A percentile compares a stretch with the other conserved stretches of the same genome.
Conservation (phyloP, 1,140 invertebrate species). For the Solen grandis region DNA sequence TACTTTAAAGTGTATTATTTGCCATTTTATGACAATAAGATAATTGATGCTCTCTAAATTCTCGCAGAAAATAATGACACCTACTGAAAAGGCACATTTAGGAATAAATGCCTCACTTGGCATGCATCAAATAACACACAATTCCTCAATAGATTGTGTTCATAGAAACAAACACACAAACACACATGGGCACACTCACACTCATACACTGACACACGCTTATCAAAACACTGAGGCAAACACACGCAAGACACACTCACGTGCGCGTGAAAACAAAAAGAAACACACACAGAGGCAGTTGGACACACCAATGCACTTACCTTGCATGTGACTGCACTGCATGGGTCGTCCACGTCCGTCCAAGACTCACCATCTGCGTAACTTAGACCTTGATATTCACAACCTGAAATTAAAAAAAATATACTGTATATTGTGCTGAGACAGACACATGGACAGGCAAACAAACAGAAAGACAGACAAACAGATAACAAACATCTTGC, state of each 20-base stretch:
- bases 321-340: constrained; percentile 81
- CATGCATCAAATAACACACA: background rate
- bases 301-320: constrained; percentile 44
- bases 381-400: constrained; percentile 86
- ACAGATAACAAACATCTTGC: no score
- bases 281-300: background rate
- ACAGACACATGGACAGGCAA: no score
- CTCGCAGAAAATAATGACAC: no score
- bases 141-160: background rate
- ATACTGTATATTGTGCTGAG: background rate
- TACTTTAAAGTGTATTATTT: no score
- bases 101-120: no score
- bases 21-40: no score
- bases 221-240: background rate
- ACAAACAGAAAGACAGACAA: no score
- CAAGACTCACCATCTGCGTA: constrained; percentile 89
- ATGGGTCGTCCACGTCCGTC: constrained; percentile 87
- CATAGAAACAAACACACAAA: constrained; percentile 3
- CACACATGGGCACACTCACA: constrained; percentile 3
- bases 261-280: background rate
- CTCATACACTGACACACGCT: background rate
- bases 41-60: no score
- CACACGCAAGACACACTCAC: background rate
- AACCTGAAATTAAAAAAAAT: constrained; percentile 83
- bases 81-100: no score